A percentile compares a stretch with the other conserved stretches of the same genome.
Evolutionary conservation across 2,113 vertebrate species (phyloP).

Genomic region (Scomber colias): DNA sequence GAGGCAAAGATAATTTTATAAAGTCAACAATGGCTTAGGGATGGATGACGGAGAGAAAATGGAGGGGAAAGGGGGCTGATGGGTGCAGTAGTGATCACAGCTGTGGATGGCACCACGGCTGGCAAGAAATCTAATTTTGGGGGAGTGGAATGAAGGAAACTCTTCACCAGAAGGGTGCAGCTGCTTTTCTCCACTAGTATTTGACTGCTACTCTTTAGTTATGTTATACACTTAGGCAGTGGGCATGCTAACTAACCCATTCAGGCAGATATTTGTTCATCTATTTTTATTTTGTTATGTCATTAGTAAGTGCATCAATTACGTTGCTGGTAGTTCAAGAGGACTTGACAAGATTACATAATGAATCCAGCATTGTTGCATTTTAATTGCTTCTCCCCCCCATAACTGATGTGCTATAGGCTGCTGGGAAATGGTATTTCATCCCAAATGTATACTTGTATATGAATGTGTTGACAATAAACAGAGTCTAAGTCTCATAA

Average conservation of each 20-base stretch:
- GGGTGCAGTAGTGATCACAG: slow-evolving; percentile 50
- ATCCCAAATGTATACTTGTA: no score
- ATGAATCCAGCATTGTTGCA: background rate
- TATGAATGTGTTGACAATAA: no score
- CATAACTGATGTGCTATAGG: no score
- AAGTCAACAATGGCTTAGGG: slow-evolving; percentile 72
- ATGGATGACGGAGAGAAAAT: slow-evolving; percentile 38
- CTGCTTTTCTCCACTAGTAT: slow-evolving; percentile 48
- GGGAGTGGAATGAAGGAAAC: slow-evolving; percentile 37
- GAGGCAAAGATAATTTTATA: slow-evolving; percentile 61
- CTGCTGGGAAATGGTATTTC: no score
- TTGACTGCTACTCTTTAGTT: slow-evolving; percentile 25
- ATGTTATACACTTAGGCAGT: background rate
- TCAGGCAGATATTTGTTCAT: background rate
- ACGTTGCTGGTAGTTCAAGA: no score
- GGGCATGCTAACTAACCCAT: background rate
- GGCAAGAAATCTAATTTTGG: slow-evolving; percentile 52
- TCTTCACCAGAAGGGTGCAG: slow-evolving; percentile 64
- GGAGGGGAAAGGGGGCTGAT: slow-evolving; percentile 2
- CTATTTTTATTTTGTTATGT: background rate
- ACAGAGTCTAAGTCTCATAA: no score
- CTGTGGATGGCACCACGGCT: slow-evolving; percentile 56
- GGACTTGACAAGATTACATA: no score
- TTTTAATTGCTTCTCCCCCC: background rate
- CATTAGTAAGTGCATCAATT: background rate